A percentile compares a stretch with the other conserved stretches of the same genome.
These are phyloP conservation scores for Clinocottus analis DNA, from an alignment of 2,113 vertebrate species.

Conservation along the genomic window DNA sequence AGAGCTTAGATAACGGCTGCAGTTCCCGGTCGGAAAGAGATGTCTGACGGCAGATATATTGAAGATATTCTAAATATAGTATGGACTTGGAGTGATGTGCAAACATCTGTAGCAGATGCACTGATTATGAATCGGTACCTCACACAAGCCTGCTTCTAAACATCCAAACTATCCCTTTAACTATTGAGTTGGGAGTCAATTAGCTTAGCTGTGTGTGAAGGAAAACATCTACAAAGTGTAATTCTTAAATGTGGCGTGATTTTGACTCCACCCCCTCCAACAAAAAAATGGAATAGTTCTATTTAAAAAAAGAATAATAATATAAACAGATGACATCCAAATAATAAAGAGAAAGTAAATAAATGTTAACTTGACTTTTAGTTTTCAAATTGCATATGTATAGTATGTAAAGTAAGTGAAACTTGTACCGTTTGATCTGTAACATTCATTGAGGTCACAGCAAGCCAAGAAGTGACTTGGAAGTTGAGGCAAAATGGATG, in stretches of 20 bases:
- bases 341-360: neutral
- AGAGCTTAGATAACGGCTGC: neutral
- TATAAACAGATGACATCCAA: conserved; percentile 1
- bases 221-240: neutral
- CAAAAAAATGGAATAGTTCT: neutral
- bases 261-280: neutral
- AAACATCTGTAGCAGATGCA: neutral
- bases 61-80: neutral
- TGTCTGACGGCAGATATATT: neutral
- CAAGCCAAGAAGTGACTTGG: conserved; percentile 11
- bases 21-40: neutral
- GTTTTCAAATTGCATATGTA: neutral
- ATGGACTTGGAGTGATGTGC: neutral
- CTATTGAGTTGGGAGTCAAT: neutral
- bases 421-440: conserved; percentile 2
- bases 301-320: neutral
- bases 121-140: neutral
- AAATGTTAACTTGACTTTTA: neutral
- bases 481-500: conserved; percentile 19
- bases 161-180: neutral
- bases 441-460: conserved; percentile 26
- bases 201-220: neutral
- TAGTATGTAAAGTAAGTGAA: neutral
- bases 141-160: neutral
- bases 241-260: neutral